Evolutionary conservation across 53 echinoderm and acorn worm genomes (phyloP).

Genomic region (Apostichopus leukothele): DNA sequence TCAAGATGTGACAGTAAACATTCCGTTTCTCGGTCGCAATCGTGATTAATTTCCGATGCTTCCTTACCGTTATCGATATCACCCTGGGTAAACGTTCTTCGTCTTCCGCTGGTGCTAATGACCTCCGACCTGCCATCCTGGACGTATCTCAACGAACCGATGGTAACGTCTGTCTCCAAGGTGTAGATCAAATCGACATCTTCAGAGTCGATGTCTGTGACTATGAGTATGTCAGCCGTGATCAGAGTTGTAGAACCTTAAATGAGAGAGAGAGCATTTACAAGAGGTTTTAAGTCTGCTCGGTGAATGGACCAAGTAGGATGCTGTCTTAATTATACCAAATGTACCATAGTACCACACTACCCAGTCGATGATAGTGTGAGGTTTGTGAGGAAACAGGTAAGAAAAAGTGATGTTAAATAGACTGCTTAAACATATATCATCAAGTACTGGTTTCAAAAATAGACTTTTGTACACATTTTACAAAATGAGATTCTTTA

Average conservation of each 20-base stretch:
- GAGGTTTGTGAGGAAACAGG: too few species aligned
- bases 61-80: slow-evolving; percentile 84
- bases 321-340: too few species aligned
- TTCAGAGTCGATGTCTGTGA: slow-evolving; percentile 89
- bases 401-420: too few species aligned
- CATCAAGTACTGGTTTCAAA: too few species aligned
- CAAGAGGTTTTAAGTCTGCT: background rate
- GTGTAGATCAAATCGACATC: slow-evolving; percentile 76
- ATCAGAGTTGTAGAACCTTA: slow-evolving; percentile 78
- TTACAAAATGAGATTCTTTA: too few species aligned
- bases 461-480: too few species aligned
- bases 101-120: slow-evolving; percentile 52
- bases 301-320: background rate
- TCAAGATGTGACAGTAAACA: too few species aligned
- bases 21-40: too few species aligned
- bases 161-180: slow-evolving; percentile 71
- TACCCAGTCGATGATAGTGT: too few species aligned
- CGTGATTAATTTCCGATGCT: too few species aligned
- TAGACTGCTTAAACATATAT: too few species aligned
- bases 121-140: slow-evolving; percentile 50
- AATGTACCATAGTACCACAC: too few species aligned
- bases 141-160: slow-evolving; percentile 77
- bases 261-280: background rate
- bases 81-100: slow-evolving; percentile 73
- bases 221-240: slow-evolving; percentile 67